Percentiles rank a stretch among this genome's conserved stretches.
These are phyloP conservation scores for Poliocrania exsul DNA, from an alignment of 2,797 vertebrate genomes.

Conservation along the genomic window DNA sequence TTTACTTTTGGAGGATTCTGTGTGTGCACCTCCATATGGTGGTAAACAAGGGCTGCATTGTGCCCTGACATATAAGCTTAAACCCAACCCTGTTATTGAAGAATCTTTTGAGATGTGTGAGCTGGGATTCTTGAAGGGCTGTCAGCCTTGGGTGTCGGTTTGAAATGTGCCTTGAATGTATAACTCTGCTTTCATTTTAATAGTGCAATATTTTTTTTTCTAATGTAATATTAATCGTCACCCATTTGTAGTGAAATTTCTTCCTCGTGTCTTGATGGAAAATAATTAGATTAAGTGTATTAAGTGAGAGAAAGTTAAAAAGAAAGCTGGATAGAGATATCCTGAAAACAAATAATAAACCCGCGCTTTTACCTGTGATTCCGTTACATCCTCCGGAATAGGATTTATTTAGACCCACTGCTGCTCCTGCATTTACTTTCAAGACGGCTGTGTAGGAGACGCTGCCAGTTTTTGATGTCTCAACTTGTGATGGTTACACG, in stretches of 20 bases:
- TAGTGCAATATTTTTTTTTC: slow-evolving; percentile 60
- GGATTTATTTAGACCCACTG: slow-evolving; percentile 61
- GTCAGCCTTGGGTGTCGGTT: slow-evolving; percentile 72
- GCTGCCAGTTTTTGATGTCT: slow-evolving; percentile 73
- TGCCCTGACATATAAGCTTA: slow-evolving; percentile 74
- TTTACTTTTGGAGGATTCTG: slow-evolving; percentile 71
- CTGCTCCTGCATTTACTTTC: slow-evolving; percentile 50
- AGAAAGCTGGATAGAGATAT: slow-evolving; percentile 15
- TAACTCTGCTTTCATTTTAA: slow-evolving; percentile 72
- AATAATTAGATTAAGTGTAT: slow-evolving; percentile 58
- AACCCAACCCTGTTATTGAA: slow-evolving; percentile 69
- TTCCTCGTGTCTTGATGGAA: slow-evolving; percentile 37
- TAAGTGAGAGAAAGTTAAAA: slow-evolving; percentile 22
- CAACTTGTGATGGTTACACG: slow-evolving; percentile 63
- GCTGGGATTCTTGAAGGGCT: slow-evolving; percentile 74
- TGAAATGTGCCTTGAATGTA: slow-evolving; percentile 72
- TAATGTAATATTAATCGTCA: slow-evolving; percentile 66
- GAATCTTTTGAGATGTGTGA: slow-evolving; percentile 75
- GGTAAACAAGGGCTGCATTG: slow-evolving; percentile 76
- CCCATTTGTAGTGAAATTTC: slow-evolving; percentile 64
- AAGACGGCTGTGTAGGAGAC: slow-evolving; percentile 38
- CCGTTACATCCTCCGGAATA: slow-evolving; percentile 35
- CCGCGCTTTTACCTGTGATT: slow-evolving; percentile 25
- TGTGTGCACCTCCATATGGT: slow-evolving; percentile 69
- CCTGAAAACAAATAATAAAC: slow-evolving; percentile 46